Base-by-base conservation (phyloP, 2,113 vertebrate genomes). In the Prochilodus magdalenae region DNA sequence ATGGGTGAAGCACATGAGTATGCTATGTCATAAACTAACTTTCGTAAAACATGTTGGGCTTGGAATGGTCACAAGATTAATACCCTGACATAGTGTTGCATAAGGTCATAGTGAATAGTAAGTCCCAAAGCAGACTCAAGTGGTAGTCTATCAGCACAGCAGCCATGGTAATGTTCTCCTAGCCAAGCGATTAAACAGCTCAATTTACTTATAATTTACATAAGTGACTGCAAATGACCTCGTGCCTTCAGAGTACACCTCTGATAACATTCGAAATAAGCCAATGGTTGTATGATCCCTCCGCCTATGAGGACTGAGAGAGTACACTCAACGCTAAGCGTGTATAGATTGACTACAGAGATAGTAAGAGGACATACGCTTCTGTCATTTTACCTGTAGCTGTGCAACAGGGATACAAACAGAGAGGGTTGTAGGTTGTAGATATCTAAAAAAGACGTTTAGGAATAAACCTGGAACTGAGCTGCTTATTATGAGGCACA, bases 401-500 rank as follows among this genome's bases (percentile, higher is more conserved):
- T 22, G 20, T 36, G 12, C 7, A 8, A 10, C 65, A 67, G 65
- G n/a, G 65, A 36, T 22, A 36, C 18, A 10, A 36, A 6, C 1
- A 33, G 16, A 47, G 1, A 51, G 18, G 33, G 29, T 4, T 7
- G 22, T 20, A 20, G 8, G 20, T 33, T 16, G 27, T 1, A 66
- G 12, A n/a, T 11, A 40, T 5, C 51, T 40, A 33, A 7, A 7
- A n/a, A 70, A 33, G 67, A 12, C 63, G 13, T 26, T 55, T 12
- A 3, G 59, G 18, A 29, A 24, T 26, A 10, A 47, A 59, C 13
- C 15, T 62, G 24, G 67, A 59, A 36, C 16, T 69, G 8, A 55
- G 26, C 29, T 12, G 5, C 14, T 36, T 30, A 81, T 11, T 55
- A 91, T 89, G 90, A 72, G 44, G 36, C 20, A 18, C 33, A 29